Conservation (phyloP, 2,797 vertebrate species). For the Buphagus erythrorhynchus region DNA sequence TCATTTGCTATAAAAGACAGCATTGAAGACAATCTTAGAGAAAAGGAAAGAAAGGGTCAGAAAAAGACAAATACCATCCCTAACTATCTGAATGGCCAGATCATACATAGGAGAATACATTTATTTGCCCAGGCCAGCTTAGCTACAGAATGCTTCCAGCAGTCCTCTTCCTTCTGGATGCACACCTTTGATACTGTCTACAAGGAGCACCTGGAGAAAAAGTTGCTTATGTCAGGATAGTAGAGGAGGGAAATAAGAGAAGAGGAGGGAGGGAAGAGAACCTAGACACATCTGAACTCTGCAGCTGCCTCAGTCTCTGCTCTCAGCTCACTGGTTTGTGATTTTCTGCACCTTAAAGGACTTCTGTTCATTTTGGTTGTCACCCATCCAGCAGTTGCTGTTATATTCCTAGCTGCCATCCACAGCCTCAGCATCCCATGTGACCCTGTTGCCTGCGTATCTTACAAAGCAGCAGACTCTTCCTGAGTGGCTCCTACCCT, state of each 20-base stretch:
- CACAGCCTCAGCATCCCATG: rapidly evolving
- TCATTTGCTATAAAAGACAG: not conserved
- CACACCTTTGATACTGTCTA: slow-evolving; percentile 4
- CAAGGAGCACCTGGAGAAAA: not conserved
- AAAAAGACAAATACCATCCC: not conserved
- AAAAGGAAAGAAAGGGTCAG: not conserved
- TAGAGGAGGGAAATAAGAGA: not conserved
- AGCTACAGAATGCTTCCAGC: slow-evolving; percentile 7
- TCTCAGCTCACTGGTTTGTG: not conserved
- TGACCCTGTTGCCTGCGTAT: rapidly evolving
- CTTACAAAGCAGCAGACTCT: not conserved
- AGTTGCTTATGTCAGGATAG: not conserved
- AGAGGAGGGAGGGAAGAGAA: not conserved
- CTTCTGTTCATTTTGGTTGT: not conserved
- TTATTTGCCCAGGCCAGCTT: not conserved
- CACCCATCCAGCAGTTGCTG: not conserved
- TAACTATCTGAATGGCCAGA: not conserved
- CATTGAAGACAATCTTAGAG: not conserved
- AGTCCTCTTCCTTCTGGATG: slow-evolving; percentile 40
- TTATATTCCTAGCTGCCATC: not conserved
- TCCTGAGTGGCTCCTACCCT: not conserved
- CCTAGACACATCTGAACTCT: not conserved
- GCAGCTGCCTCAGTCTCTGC: not conserved
- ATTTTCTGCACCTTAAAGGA: not conserved
- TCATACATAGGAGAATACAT: not conserved